Conservation (phyloP, 2,113 vertebrate species). For the Hippocampus barbouri region DNA sequence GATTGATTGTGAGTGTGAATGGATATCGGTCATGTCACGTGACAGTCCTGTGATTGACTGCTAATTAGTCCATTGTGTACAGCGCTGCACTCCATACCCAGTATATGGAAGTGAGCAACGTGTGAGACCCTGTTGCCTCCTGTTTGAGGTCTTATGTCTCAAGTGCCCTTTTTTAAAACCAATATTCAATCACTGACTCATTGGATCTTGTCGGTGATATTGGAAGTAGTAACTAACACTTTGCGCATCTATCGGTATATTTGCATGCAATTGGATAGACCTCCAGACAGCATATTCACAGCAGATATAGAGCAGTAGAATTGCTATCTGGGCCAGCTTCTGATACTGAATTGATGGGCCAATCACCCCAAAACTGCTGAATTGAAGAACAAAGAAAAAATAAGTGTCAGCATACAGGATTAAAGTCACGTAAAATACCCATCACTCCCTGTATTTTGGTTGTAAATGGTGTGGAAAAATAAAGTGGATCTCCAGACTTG, state of each 20-base stretch:
- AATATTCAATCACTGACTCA: too few species aligned
- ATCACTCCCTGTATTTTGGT: constrained; percentile 21
- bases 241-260: background rate
- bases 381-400: constrained; percentile 65
- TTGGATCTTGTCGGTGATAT: too few species aligned
- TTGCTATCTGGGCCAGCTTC: constrained; percentile 58
- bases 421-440: constrained; percentile 26
- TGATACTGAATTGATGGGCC: constrained; percentile 70
- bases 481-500: constrained; percentile 2
- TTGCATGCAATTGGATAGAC: constrained; percentile 40
- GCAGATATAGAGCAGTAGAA: constrained; percentile 62
- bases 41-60: too few species aligned
- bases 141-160: too few species aligned
- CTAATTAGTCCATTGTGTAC: too few species aligned
- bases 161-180: too few species aligned
- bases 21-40: too few species aligned
- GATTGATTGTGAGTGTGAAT: too few species aligned
- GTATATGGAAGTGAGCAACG: too few species aligned
- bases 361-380: constrained; percentile 62
- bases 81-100: too few species aligned
- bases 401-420: constrained; percentile 45
- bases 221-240: too few species aligned
- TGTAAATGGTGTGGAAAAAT: constrained; percentile 25
- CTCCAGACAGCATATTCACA: constrained; percentile 67
- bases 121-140: too few species aligned